A percentile compares a stretch with the other conserved stretches of the same genome.
phyloP scores from a whole-genome alignment of 2,888 invertebrate genomes.

The Amblyteles armatorius region DNA sequence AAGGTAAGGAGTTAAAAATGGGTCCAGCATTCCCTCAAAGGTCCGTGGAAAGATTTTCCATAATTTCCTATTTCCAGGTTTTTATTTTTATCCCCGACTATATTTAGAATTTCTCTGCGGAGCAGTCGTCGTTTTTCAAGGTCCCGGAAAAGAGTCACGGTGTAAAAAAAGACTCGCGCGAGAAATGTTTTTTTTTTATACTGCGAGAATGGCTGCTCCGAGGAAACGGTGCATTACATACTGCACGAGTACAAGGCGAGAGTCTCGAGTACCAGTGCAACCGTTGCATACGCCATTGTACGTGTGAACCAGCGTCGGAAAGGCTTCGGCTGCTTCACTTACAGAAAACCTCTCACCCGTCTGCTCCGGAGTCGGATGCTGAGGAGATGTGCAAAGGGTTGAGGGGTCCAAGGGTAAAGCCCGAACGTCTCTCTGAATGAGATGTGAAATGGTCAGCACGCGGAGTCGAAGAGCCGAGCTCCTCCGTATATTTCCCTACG shows the following conservation, averaged over 20 bases:
- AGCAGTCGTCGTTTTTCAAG: constrained; percentile 39
- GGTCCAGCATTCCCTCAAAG: too few species aligned
- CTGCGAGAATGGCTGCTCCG: neutral
- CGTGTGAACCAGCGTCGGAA: constrained; percentile 26
- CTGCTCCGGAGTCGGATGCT: constrained; percentile 17
- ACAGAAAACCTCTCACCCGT: constrained; percentile 46
- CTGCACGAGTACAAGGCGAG: neutral
- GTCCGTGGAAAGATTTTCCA: neutral
- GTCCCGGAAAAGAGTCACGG: constrained; percentile 9
- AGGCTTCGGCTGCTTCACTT: constrained; percentile 17
- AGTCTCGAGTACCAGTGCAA: constrained; percentile 5
- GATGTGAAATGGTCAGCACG: constrained; percentile 84
- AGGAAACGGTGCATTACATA: constrained; percentile 22
- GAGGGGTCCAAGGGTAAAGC: constrained; percentile 59
- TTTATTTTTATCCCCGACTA: neutral
- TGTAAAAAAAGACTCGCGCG: constrained; percentile 8
- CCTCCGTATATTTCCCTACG: constrained; percentile 48
- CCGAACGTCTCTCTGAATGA: constrained; percentile 78
- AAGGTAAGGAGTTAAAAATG: too few species aligned
- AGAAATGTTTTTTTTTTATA: neutral
- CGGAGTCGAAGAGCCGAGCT: constrained; percentile 61
- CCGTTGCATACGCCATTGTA: neutral
- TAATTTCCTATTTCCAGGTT: neutral
- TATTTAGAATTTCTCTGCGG: constrained; percentile 20
- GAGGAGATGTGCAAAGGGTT: constrained; percentile 73